Evolutionary conservation across 1,140 invertebrate genomes (phyloP), one percentile per base, ranked within the genome.

Genomic region (Psix sp.): DNA sequence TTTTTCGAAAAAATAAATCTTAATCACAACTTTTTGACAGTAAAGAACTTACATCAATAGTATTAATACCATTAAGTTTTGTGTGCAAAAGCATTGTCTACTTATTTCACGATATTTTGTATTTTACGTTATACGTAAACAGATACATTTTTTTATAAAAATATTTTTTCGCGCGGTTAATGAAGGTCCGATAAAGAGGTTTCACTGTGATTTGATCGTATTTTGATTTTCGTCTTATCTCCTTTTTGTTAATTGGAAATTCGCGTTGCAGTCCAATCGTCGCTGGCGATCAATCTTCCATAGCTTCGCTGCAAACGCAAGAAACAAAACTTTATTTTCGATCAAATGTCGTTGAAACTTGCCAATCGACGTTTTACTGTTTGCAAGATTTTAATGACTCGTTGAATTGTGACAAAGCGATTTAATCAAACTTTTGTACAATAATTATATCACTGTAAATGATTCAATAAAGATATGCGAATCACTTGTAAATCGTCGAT

Each of bases 301-400:
- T 13, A 4, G 45, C 60, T 65, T 59, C 54, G 15, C 70, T 73
- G 70, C 16, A 73, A 72, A 73, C 36, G 38, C 59, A 65, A 63
- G n/a, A n/a, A n/a, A 57, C 39, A 31, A 71, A 13, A 49, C 29
- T 60, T 70, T 56, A 49, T 63, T 62, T 63, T 21, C 7, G 6
- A 40, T 14, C 6, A 9, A 36, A 43, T 57, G 5, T 48, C 40
- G 26, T 33, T 66, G 15, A 43, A 38, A 14, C 16, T 29, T 17
- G 26, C 29, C 35, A 46, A 59, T 51, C 26, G 18, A 52, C 35
- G 51, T 52, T 52, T 33, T 54, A 59, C 29, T 59, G 51, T 46
- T 60, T 68, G 29, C 48, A 38, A 68, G 48, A 60, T 68, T 68
- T 68, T 68, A 68, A 68, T 46, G 33, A 59, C 45, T 29, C 17